Evolutionary conservation across 2,113 vertebrate genomes (phyloP).

Genomic region (Pedionomus torquatus): DNA sequence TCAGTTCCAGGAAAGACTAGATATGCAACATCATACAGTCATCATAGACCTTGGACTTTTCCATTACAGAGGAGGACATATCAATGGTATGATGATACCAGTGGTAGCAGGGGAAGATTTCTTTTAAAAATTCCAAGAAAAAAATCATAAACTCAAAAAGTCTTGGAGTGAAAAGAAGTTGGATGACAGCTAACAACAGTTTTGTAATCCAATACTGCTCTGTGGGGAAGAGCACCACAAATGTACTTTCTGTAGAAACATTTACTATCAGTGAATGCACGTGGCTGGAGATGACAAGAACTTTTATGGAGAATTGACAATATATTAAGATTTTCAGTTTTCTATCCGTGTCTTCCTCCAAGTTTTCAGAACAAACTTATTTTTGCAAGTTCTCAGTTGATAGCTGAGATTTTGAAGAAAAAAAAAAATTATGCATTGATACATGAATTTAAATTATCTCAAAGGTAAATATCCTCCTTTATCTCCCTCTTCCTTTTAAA

Average conservation of each 20-base stretch:
- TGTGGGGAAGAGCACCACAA: not conserved
- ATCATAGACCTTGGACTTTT: not conserved
- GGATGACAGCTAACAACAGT: not conserved
- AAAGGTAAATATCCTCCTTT: slow-evolving; percentile 7
- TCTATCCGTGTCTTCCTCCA: not conserved
- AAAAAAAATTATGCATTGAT: not conserved
- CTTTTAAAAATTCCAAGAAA: not conserved
- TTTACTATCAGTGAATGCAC: not conserved
- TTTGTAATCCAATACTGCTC: not conserved
- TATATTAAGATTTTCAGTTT: not conserved
- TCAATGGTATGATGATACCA: rapidly evolving
- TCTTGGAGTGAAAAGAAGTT: not conserved
- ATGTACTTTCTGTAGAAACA: not conserved
- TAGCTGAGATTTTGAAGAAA: not conserved
- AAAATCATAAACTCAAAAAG: not conserved
- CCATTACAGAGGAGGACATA: not conserved
- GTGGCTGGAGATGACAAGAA: not conserved
- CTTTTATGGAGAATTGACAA: not conserved
- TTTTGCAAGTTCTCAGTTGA: not conserved
- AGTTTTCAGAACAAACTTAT: not conserved
- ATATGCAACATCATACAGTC: not conserved
- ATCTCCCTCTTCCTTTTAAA: not conserved
- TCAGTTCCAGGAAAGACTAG: not conserved
- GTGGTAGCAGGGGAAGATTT: not conserved
- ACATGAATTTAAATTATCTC: not conserved